These are phyloP conservation scores for Cerastoderma edule DNA, from an alignment of 2,888 invertebrate genomes.

Conservation along the genomic window DNA sequence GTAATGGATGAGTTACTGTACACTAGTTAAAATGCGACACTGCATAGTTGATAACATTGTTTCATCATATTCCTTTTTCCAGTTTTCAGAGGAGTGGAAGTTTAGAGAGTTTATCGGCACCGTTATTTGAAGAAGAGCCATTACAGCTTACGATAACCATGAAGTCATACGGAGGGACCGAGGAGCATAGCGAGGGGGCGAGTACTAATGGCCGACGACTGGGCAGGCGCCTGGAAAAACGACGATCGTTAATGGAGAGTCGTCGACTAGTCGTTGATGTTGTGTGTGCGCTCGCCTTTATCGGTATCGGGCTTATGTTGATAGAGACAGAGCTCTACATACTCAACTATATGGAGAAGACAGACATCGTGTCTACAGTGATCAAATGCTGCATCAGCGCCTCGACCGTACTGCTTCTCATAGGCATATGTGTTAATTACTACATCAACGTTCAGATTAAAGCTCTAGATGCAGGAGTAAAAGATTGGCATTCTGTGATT, in stretches of 20 bases:
- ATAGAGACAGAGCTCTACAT: slow-evolving; percentile 75
- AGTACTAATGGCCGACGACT: slow-evolving; percentile 36
- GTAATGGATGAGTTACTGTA: too few species aligned
- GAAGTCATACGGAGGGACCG: slow-evolving; percentile 49
- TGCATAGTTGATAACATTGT: too few species aligned
- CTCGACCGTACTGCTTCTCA: slow-evolving; percentile 67
- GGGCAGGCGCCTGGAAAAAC: slow-evolving; percentile 64
- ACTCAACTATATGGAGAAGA: slow-evolving; percentile 53
- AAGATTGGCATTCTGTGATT: slow-evolving; percentile 71
- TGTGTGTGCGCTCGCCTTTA: slow-evolving; percentile 67
- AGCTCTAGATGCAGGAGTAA: slow-evolving; percentile 70
- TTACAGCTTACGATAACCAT: slow-evolving; percentile 16
- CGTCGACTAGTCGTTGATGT: slow-evolving; percentile 70
- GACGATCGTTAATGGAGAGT: slow-evolving; percentile 53
- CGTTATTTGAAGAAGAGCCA: slow-evolving; percentile 48
- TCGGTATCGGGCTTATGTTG: slow-evolving; percentile 75
- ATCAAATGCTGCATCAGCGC: slow-evolving; percentile 69
- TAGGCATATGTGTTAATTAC: slow-evolving; percentile 71
- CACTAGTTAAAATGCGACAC: too few species aligned
- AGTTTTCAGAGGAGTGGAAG: slow-evolving; percentile 38
- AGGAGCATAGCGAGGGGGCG: background rate
- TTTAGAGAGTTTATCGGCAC: slow-evolving; percentile 40
- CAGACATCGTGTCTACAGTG: slow-evolving; percentile 57
- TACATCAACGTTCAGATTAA: slow-evolving; percentile 62
- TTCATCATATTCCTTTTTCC: too few species aligned